Evolutionary conservation across 2,113 vertebrate species (phyloP).

Genomic region (Nicator chloris): DNA sequence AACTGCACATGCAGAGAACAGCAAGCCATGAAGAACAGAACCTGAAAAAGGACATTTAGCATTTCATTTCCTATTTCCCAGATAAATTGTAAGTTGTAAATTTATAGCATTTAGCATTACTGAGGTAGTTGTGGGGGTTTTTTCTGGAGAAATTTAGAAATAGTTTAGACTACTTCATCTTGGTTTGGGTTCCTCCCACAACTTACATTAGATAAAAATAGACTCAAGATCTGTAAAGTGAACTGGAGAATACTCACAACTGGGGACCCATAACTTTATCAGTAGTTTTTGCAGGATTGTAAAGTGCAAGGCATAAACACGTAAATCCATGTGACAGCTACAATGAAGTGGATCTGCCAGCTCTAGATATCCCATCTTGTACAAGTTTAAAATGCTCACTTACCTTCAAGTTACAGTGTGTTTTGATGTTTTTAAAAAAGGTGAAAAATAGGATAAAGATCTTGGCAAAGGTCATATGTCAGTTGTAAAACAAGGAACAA

Average conservation of each 20-base stretch:
- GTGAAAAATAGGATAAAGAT: not conserved
- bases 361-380: not conserved
- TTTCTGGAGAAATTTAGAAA: not conserved
- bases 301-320: not conserved
- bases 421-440: not conserved
- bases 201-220: not conserved
- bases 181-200: not conserved
- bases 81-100: no score
- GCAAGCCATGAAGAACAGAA: not conserved
- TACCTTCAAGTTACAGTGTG: not conserved
- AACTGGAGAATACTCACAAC: not conserved
- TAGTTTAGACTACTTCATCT: not conserved
- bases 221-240: not conserved
- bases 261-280: not conserved
- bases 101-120: not conserved
- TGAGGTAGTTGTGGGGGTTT: not conserved
- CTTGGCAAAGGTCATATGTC: not conserved
- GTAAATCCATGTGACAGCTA: accelerated
- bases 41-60: not conserved
- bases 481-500: not conserved
- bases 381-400: not conserved
- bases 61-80: not conserved
- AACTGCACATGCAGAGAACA: not conserved
- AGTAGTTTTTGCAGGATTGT: not conserved
- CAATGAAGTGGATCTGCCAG: not conserved